Percentiles rank a stretch among this genome's conserved stretches.
Conservation (phyloP, 1,140 invertebrate genomes). For the Drosophila mojavensis region DNA sequence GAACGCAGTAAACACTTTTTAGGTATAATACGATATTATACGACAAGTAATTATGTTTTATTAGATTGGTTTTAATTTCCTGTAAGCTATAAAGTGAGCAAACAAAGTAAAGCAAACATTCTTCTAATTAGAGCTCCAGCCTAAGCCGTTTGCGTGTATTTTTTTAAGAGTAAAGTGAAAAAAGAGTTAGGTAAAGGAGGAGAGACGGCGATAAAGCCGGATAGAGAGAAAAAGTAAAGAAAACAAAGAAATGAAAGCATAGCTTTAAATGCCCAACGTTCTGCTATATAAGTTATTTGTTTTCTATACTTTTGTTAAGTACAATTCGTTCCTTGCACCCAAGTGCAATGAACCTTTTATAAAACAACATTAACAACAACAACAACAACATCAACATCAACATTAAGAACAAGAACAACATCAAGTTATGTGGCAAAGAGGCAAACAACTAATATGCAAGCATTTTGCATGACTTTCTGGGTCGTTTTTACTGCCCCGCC, state of each 20-base stretch:
- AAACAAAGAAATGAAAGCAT: constrained; percentile 60
- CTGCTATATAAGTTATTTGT: constrained; percentile 7
- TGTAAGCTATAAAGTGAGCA: constrained; percentile 32
- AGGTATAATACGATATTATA: constrained; percentile 46
- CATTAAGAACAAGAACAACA: constrained; percentile 4
- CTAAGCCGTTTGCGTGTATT: constrained; percentile 18
- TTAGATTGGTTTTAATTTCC: constrained; percentile 43
- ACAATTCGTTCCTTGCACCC: constrained; percentile 25
- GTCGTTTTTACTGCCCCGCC: constrained; percentile 31
- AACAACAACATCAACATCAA: constrained; percentile 7
- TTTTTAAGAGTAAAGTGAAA: constrained; percentile 29
- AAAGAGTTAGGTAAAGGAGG: constrained; percentile 4
- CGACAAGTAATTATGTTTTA: constrained; percentile 30
- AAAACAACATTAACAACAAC: constrained; percentile 12
- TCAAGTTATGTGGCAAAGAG: constrained; percentile 25
- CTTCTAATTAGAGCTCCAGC: constrained; percentile 38
- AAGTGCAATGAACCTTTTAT: constrained; percentile 34
- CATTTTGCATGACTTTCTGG: constrained; percentile 43
- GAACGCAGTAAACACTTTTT: constrained; percentile 34
- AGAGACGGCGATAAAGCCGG: not conserved
- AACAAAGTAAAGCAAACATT: constrained; percentile 13
- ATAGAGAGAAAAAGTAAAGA: constrained; percentile 8
- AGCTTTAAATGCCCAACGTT: constrained; percentile 58
- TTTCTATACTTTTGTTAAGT: constrained; percentile 30
- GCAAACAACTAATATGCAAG: constrained; percentile 35